Evolutionary conservation across 2,113 vertebrate genomes (phyloP), one percentile per base, ranked within the genome.

Genomic region (Chitala chitala): DNA sequence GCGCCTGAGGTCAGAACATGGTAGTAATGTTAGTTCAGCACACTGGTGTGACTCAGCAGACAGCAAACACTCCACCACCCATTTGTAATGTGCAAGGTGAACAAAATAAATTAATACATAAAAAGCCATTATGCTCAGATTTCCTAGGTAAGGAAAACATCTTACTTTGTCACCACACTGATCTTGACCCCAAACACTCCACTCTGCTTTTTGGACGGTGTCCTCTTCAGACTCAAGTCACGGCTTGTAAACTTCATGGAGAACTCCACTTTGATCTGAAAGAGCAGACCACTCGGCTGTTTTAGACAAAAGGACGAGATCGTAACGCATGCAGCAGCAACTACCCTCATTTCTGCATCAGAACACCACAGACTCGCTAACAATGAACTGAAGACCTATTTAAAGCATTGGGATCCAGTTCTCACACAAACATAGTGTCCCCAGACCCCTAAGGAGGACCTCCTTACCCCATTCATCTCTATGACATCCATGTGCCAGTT

Each of bases 171-270:
- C 81, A 99, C 97, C 0, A 98, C 94, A 0, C 93, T 98, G 88
- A 99, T 99, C 84, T 98, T 98, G 84, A 99, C 97, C 36, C 97
- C 97, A 1, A 98, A 99, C 84, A 99, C 96, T 0, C 97, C 97
- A 0, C 94, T 99, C 87, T 99, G 97, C 80, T 99, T 99, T 83
- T 98, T 98, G 74, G 96, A 98, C 0, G 96, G 96, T 0, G 96
- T 99, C 82, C 97, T 92, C 90, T 99, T 99, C 79, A 99, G 85
- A 80, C 97, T 99, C 88, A 98, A 90, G 78, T 99, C 96, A 74
- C 96, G 93, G 87, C 95, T 99, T 0, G 95, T 98, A 82, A 99
- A 99, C 84, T 98, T 99, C 95, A 99, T 98, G 77, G 97, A 98
- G 86, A 99, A 98, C 80, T 99, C 96, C 86, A 99, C 97, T 84